Evolutionary conservation across 2,797 vertebrate species (phyloP).

Genomic region (Helarctos malayanus): DNA sequence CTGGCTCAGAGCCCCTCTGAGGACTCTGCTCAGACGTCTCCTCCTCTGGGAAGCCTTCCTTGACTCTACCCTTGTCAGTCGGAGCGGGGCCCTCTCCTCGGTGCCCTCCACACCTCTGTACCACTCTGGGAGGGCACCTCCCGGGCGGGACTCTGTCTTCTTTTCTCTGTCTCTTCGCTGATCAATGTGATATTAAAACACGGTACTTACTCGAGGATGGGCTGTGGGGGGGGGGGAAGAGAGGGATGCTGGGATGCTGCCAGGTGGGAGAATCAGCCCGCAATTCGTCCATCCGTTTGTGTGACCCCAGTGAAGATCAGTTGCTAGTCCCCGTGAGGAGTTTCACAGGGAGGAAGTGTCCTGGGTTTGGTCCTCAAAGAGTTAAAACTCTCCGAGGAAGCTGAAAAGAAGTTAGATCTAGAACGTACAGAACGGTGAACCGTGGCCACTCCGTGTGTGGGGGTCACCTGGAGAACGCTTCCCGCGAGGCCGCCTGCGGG

Average conservation of each 20-base stretch:
- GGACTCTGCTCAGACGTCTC: not conserved
- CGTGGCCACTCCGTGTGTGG: not conserved
- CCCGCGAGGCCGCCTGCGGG: not conserved
- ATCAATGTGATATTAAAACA: not conserved
- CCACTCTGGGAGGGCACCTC: not conserved
- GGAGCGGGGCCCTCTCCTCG: not conserved
- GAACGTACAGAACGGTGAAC: not conserved
- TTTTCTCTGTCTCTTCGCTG: not conserved
- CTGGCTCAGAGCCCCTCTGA: not conserved
- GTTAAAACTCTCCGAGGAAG: not conserved
- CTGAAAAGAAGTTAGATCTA: not conserved
- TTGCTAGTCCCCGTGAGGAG: not conserved
- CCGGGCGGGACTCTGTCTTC: not conserved
- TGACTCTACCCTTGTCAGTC: not conserved
- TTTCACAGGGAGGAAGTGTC: not conserved
- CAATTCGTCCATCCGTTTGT: not conserved
- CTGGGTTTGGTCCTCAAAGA: slow-evolving; percentile 8
- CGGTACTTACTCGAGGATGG: not conserved
- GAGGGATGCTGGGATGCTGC: too few species aligned
- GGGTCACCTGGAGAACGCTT: not conserved
- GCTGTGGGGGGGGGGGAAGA: not conserved
- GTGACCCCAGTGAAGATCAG: not conserved
- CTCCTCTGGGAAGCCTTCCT: slow-evolving; percentile 43
- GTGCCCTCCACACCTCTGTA: not conserved
- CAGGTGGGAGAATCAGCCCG: not conserved